Base-by-base conservation (phyloP, 1,140 invertebrate genomes). In the Achatina immaculata region DNA sequence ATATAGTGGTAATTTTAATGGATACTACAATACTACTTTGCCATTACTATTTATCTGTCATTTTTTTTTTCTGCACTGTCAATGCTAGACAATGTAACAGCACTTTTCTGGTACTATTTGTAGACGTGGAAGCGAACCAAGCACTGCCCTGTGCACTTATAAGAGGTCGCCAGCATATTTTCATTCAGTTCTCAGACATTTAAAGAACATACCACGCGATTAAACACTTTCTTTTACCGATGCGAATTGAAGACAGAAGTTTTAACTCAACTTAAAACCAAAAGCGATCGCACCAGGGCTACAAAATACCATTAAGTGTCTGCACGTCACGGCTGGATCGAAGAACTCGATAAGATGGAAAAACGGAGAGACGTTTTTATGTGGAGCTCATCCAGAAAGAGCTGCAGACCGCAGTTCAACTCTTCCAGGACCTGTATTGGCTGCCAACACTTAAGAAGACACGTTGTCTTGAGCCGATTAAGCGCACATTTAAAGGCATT, bases 381-480 rank as follows among this genome's bases (percentile, higher is more conserved):
- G 58, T 62, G n/a, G 7, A 34, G 21, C 9, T 62, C n/a, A 31
- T 62, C n/a, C 58, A 28, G 3, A 62, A 62, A n/a, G n/a, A n/a
- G n/a, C 28, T 31, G 58, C 1, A 62, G 21, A 62, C 58, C 58
- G 16, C 58, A 62, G 58, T 31, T 62, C 28, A 62, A 62, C 31
- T 62, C n/a, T 62, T 62, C 9, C 58, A 16, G 2, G 58, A 34
- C n/a, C 4, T 62, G 0, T 62, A 31, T 31, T 16, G 28, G 19
- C 58, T 19, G 28, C 1, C 4, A 62, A 28, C 58, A 62, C 58
- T 62, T 62, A 62, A 31, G n/a, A 62, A 11, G 58, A 2, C 58
- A 62, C 58, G 28, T n/a, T 62, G n/a, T 4, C n/a, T 31, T 62
- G 58, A 62, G 58, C 58, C 58, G 58, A 62, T 62, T 62, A 62